These are phyloP conservation scores for Epinephelus awoara DNA, from an alignment of 2,797 vertebrate genomes.

Conservation along the genomic window DNA sequence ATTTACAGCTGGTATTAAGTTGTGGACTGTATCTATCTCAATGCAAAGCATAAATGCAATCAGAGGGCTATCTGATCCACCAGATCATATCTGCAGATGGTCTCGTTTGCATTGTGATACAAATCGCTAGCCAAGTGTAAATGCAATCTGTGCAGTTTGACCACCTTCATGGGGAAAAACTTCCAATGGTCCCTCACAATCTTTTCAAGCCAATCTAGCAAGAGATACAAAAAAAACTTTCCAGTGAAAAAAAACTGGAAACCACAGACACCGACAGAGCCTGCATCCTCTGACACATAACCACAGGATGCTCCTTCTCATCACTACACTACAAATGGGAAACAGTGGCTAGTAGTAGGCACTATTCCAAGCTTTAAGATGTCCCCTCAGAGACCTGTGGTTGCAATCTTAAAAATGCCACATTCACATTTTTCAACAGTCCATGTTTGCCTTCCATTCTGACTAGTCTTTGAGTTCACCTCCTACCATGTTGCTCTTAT, in stretches of 20 bases:
- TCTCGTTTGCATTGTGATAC: not conserved
- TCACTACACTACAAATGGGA: not conserved
- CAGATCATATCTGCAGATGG: not conserved
- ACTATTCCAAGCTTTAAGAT: not conserved
- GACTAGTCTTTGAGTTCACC: slow-evolving; percentile 41
- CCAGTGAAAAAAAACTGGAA: not conserved
- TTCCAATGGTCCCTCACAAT: too few species aligned
- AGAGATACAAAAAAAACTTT: not conserved
- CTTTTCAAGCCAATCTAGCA: not conserved
- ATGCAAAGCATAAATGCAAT: not conserved
- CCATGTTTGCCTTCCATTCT: not conserved
- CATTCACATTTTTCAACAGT: slow-evolving; percentile 25
- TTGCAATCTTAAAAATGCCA: slow-evolving; percentile 16
- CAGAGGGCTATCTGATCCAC: not conserved
- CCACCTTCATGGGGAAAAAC: not conserved
- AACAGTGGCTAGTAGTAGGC: not conserved
- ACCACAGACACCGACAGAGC: not conserved
- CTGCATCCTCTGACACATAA: not conserved
- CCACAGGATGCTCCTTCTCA: not conserved
- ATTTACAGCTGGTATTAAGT: not conserved
- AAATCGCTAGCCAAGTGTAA: not conserved
- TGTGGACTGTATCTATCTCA: not conserved
- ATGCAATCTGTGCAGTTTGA: not conserved
- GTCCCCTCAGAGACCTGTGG: not conserved
- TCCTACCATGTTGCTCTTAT: slow-evolving; percentile 8